These are phyloP conservation scores for Clamator glandarius DNA, from an alignment of 2,797 vertebrate genomes.

Conservation along the genomic window DNA sequence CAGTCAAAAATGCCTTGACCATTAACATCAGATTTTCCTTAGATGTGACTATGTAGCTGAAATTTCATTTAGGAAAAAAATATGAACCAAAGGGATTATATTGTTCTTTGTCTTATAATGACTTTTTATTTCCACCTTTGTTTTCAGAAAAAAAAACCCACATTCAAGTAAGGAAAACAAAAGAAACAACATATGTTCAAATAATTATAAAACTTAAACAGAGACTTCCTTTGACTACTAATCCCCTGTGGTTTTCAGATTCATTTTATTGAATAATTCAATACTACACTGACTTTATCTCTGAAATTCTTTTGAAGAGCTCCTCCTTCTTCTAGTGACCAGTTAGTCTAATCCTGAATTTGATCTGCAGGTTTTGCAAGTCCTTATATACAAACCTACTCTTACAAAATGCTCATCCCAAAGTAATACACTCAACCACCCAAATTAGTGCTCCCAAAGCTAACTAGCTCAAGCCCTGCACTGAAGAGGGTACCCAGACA, in stretches of 20 bases:
- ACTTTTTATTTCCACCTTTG: too few species aligned
- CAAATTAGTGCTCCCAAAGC: neutral
- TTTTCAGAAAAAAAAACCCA: neutral
- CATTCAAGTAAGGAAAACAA: neutral
- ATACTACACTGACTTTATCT: neutral
- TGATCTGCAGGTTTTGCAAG: neutral
- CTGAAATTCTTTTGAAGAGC: neutral
- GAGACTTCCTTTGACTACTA: neutral
- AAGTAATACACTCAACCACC: neutral
- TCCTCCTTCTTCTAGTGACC: neutral
- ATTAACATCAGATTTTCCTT: too few species aligned
- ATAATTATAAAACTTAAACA: neutral
- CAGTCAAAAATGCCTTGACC: too few species aligned
- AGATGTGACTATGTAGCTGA: too few species aligned
- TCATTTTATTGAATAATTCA: constrained; percentile 5
- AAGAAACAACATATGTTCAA: neutral
- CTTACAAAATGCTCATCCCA: neutral
- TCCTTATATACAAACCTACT: neutral
- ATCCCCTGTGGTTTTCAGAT: neutral
- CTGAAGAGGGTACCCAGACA: neutral
- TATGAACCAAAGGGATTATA: too few species aligned
- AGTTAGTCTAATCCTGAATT: neutral
- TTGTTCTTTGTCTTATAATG: too few species aligned
- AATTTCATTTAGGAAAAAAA: too few species aligned
- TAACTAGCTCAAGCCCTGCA: neutral